phyloP scores from a whole-genome alignment of 2,113 vertebrate species.

The Corythoichthys intestinalis region DNA sequence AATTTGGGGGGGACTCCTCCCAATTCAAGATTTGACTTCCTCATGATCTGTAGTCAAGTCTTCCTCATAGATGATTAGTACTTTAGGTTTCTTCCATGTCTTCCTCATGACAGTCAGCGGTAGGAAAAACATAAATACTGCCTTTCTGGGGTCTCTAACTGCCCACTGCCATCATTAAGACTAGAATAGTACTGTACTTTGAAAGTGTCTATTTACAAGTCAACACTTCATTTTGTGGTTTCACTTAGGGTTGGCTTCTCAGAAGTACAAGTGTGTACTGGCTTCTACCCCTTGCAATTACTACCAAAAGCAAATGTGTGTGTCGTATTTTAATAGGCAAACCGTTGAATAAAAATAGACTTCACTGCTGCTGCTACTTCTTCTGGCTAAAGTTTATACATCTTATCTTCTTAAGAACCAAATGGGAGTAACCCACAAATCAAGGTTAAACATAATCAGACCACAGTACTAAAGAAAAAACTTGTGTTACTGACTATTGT shows the following conservation, averaged over 20 bases:
- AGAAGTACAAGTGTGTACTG: background rate
- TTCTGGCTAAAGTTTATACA: background rate
- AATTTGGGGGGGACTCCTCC: background rate
- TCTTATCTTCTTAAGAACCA: background rate
- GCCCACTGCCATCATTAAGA: background rate
- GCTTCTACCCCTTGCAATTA: constrained; percentile 6
- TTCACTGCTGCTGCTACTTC: background rate
- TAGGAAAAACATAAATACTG: no score
- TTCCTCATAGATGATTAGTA: no score
- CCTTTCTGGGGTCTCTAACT: background rate
- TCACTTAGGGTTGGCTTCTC: background rate
- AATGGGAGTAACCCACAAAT: background rate
- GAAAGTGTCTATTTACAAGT: background rate
- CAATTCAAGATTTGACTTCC: background rate
- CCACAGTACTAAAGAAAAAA: background rate
- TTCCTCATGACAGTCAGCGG: no score
- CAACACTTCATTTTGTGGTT: background rate
- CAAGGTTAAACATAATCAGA: background rate
- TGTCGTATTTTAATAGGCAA: background rate
- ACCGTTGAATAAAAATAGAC: background rate
- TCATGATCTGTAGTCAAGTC: background rate
- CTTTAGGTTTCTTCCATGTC: no score
- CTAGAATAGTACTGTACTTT: background rate
- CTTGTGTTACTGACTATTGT: no score
- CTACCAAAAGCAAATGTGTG: background rate